Evolutionary conservation across 2,888 invertebrate species (phyloP), one percentile per base, ranked within the genome.

Genomic region (Ochropleura plecta): DNA sequence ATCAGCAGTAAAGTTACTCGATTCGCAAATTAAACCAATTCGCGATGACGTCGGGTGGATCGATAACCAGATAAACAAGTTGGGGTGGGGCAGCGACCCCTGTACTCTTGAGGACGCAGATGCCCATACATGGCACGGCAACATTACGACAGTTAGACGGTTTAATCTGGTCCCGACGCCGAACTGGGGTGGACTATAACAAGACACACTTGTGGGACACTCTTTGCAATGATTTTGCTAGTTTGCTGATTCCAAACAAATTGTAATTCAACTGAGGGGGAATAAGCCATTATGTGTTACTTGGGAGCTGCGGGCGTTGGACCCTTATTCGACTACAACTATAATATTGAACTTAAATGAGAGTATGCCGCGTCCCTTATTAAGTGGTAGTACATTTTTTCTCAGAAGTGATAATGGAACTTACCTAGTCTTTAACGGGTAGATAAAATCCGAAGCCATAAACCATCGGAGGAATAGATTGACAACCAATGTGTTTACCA

Each of bases 31-130:
- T 89, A 90, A 86, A 88, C 84, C 89, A 88, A 89, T 91, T 90
- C 88, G 88, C 88, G 83, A 89, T 89, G 91, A 90, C 90, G 88
- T 86, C 82, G 85, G 73, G 51, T 73, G 91, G 93, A 93, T 95
- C 95, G 93, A 94, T 95, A 93, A 88, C 92, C 91, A 92, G 93
- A 94, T 94, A 95, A 94, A 95, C 93, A 94, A 93, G 91, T 90
- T 91, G 90, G 91, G 91, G 90, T 88, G 91, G 89, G 90, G 89
- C 87, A 89, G 84, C 90, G 88, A 88, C 92, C 93, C 95, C 92
- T 92, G 90, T 84, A 81, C 83, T 88, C 92, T 91, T 91, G 84
- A 93, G 92, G 92, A 91, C 93, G 90, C 94, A 94, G 94, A 95
- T 94, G 94, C 93, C 94, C 92, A 92, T 92, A 93, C 93, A 92